phyloP scores from a whole-genome alignment of 2,888 invertebrate species.

The Cosmopolites sordidus region DNA sequence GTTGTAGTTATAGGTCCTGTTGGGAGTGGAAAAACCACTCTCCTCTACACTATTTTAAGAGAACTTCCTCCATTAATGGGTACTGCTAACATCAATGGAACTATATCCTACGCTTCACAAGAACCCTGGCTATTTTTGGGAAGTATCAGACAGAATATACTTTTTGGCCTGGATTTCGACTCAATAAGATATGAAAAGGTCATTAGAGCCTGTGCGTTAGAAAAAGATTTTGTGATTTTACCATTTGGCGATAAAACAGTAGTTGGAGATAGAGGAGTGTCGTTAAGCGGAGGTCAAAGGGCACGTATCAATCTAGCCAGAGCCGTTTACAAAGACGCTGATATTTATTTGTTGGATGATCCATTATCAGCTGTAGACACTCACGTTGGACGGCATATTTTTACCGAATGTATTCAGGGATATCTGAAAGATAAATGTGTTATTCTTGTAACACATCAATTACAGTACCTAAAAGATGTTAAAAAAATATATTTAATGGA shows the following conservation, averaged over 20 bases:
- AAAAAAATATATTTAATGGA: constrained; percentile 55
- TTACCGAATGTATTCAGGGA: constrained; percentile 67
- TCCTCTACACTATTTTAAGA: constrained; percentile 57
- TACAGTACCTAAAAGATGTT: constrained; percentile 59
- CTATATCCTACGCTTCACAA: constrained; percentile 73
- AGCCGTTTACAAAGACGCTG: constrained; percentile 76
- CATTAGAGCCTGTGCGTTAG: constrained; percentile 65
- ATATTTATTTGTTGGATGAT: constrained; percentile 83
- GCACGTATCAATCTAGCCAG: constrained; percentile 83
- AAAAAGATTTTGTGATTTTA: constrained; percentile 66
- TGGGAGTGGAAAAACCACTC: constrained; percentile 58
- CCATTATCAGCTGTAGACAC: constrained; percentile 86
- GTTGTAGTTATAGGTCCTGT: constrained; percentile 58
- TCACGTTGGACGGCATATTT: constrained; percentile 79
- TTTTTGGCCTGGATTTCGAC: constrained; percentile 76
- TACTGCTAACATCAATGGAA: constrained; percentile 61
- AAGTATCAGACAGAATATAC: constrained; percentile 83
- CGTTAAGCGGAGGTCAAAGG: constrained; percentile 74
- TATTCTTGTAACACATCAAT: constrained; percentile 70
- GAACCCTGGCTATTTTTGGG: constrained; percentile 80
- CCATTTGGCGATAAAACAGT: constrained; percentile 75
- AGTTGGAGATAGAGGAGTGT: constrained; percentile 70
- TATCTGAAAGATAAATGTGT: constrained; percentile 63
- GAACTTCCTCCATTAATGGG: constrained; percentile 68
- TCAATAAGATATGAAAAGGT: constrained; percentile 61